Evolutionary conservation across 1,140 invertebrate genomes (phyloP), one percentile per base, ranked within the genome.

Genomic region (Drosophila serrata): DNA sequence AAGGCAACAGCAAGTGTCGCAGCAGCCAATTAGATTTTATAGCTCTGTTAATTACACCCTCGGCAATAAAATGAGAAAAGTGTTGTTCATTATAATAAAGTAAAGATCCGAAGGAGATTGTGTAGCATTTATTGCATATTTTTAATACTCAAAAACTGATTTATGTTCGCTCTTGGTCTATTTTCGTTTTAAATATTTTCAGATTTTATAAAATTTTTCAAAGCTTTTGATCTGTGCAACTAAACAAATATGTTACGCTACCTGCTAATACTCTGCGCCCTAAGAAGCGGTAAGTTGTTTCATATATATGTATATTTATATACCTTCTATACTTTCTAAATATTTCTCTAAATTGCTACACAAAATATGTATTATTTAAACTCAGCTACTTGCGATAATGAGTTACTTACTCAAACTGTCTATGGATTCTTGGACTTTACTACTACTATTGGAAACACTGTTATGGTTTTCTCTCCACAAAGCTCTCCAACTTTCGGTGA

Each of bases 401-500:
- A 64, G 39, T 51, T 80, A 43, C 60, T 92, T 22, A 93, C 92
- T 7, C 92, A 93, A 81, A 93, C 92, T 29, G 91, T 93, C 57
- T 93, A 93, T 72, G 98, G 98, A 48, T 98, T 98, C 93, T 96
- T 97, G 61, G 97, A 98, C 93, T 98, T 98, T 86, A 98, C 97
- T 3, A 98, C 97, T 1, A 97, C 97, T 6, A 97, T 98, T 75
- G 97, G 97, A 51, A 97, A 98, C 76, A 98, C 97, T 7, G 96
- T 97, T 4, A 97, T 97, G 82, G 94, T 97, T 48, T 98, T 98
- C 91, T 96, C 96, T 11, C 96, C 97, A 11, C 88, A 93, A 76
- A 93, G 92, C 49, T 78, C 92, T 35, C 91, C 92, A 17, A 51
- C 72, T 43, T 51, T 87, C n/a, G 82, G 91, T 92, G 57, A 90